Percentiles rank a stretch among this genome's conserved stretches.
These are phyloP conservation scores for Astreopora myriophthalma DNA, from an alignment of 64 coral and sea anemone genomes.

Conservation along the genomic window DNA sequence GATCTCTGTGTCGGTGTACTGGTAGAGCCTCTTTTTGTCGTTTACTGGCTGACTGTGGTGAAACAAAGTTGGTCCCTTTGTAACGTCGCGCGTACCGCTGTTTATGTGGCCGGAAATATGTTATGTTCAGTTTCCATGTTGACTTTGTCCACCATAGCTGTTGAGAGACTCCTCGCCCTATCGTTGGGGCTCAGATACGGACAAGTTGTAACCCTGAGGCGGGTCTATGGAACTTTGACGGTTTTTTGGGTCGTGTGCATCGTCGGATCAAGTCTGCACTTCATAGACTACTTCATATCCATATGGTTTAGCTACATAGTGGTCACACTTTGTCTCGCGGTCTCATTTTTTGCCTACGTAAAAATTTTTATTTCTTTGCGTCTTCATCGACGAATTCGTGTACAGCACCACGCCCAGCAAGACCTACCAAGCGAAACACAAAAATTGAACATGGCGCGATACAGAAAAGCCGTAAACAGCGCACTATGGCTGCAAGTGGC, in stretches of 20 bases:
- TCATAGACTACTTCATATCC: neutral
- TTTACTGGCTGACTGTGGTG: constrained; percentile 1
- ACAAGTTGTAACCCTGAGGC: neutral
- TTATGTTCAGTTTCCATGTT: neutral
- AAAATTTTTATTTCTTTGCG: neutral
- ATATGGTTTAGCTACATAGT: neutral
- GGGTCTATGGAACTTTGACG: neutral
- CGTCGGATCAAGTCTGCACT: neutral
- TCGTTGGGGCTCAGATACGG: neutral
- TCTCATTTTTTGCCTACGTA: neutral
- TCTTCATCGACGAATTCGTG: neutral
- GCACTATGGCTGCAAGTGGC: neutral
- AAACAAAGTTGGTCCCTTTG: neutral
- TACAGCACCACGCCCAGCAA: neutral
- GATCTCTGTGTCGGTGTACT: neutral
- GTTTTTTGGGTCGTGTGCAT: neutral
- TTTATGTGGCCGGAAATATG: neutral
- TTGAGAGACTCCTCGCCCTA: neutral
- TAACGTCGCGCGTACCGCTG: neutral
- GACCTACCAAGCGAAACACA: neutral
- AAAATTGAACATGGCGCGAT: neutral
- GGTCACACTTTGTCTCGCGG: neutral
- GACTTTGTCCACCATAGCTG: neutral
- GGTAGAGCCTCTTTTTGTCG: neutral
- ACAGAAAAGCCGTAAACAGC: neutral